Percentiles rank a stretch among this genome's conserved stretches.
These are phyloP conservation scores for Leptopilina syphax DNA, from an alignment of 2,888 invertebrate genomes.

Conservation along the genomic window DNA sequence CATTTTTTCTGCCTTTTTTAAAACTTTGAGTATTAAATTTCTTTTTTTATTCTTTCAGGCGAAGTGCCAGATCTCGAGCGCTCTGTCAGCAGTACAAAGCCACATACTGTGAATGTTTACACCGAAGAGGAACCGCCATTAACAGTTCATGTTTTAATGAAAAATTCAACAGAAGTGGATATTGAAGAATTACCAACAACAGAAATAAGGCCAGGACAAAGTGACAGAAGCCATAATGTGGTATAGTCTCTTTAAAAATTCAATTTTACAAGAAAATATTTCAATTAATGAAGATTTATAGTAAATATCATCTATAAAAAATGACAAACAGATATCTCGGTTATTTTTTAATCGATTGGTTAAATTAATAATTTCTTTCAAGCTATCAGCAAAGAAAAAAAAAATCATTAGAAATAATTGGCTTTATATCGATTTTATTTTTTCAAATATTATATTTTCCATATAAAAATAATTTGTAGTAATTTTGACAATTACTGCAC, in stretches of 20 bases:
- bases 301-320: slow-evolving; percentile 6
- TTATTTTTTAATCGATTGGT: slow-evolving; percentile 19
- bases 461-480: not conserved
- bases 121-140: slow-evolving; percentile 57
- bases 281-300: not conserved
- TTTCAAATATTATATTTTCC: not conserved
- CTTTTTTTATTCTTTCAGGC: slow-evolving; percentile 58
- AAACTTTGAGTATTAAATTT: not conserved
- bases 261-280: not conserved
- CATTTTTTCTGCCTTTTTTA: not conserved
- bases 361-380: not conserved
- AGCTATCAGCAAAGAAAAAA: not conserved
- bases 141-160: not conserved
- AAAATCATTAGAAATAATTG: not conserved
- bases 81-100: slow-evolving; percentile 67
- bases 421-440: not conserved
- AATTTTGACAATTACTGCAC: not conserved
- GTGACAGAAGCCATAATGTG: slow-evolving; percentile 1
- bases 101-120: slow-evolving; percentile 67
- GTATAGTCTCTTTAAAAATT: not conserved
- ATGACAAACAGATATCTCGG: not conserved
- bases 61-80: slow-evolving; percentile 68
- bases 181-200: slow-evolving; percentile 30
- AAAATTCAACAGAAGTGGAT: not conserved
- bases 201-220: slow-evolving; percentile 24